phyloP scores from a whole-genome alignment of 2,797 vertebrate genomes.

The Falco columbarius region DNA sequence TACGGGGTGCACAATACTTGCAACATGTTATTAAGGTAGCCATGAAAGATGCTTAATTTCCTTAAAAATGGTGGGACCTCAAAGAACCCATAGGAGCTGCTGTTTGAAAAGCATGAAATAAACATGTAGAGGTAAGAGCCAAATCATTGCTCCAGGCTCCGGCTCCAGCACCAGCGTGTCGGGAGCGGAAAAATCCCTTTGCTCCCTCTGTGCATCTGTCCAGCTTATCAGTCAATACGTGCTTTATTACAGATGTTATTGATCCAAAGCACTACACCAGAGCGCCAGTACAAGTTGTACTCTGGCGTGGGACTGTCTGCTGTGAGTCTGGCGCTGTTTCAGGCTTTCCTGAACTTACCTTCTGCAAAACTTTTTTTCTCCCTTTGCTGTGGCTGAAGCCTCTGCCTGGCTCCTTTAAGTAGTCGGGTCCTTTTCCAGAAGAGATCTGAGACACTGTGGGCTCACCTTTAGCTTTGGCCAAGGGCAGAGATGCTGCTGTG shows the following conservation, averaged over 20 bases:
- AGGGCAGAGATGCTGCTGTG: neutral
- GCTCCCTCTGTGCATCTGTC: neutral
- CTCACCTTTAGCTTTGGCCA: slow-evolving; percentile 12
- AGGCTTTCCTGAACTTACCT: neutral
- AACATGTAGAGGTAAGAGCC: neutral
- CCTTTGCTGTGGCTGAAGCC: neutral
- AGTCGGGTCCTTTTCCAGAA: neutral
- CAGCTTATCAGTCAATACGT: neutral
- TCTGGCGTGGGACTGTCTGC: neutral
- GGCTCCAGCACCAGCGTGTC: neutral
- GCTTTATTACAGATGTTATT: neutral
- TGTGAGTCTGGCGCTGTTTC: neutral
- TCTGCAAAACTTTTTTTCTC: neutral
- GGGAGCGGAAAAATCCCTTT: neutral
- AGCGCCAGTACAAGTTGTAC: neutral
- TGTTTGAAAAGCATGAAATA: neutral
- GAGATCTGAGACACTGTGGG: neutral
- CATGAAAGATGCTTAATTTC: neutral
- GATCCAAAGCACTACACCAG: neutral
- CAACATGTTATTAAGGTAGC: neutral
- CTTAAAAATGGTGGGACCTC: neutral
- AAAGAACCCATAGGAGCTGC: neutral
- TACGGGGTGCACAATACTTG: neutral
- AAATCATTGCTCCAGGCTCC: neutral
- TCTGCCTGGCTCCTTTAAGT: neutral